Evolutionary conservation across 1,140 invertebrate genomes (phyloP).

Genomic region (Radopholus similis): DNA sequence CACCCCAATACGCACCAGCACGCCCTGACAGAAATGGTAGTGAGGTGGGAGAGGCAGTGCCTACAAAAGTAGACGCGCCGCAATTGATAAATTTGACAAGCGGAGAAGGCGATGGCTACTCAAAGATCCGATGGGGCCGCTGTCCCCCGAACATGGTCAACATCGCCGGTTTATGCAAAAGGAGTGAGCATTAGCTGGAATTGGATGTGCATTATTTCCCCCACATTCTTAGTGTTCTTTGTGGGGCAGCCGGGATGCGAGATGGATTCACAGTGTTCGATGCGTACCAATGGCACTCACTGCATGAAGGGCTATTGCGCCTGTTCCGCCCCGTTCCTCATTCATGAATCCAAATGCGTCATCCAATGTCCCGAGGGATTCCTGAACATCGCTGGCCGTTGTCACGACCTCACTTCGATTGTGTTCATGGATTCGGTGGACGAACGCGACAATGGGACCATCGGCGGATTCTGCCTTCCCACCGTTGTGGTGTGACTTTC

Average conservation of each 20-base stretch:
- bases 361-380: conserved; percentile 55
- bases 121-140: not conserved
- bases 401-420: conserved; percentile 59
- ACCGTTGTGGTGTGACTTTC: conserved; percentile 51
- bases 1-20: conserved; percentile 1
- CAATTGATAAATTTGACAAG: too few relatives aligned
- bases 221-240: conserved; percentile 24
- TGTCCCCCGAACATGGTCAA: conserved; percentile 48
- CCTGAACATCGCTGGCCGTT: conserved; percentile 57
- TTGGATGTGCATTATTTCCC: too few relatives aligned
- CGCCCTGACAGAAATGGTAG: not conserved
- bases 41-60: conserved; percentile 4
- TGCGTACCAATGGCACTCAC: conserved; percentile 39
- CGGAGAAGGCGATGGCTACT: too few relatives aligned
- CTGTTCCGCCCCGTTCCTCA: conserved; percentile 41
- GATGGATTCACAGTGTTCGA: conserved; percentile 47
- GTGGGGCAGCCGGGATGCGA: conserved; percentile 57
- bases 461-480: conserved; percentile 53
- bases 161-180: conserved; percentile 49
- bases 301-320: conserved; percentile 50
- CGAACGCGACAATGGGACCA: conserved; percentile 53
- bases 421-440: conserved; percentile 60
- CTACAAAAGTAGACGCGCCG: too few relatives aligned
- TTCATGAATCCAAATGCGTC: conserved; percentile 55
- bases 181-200: conserved; percentile 49